These are phyloP conservation scores for Myotis pilosus DNA, from an alignment of 2,797 vertebrate genomes.

Conservation along the genomic window DNA sequence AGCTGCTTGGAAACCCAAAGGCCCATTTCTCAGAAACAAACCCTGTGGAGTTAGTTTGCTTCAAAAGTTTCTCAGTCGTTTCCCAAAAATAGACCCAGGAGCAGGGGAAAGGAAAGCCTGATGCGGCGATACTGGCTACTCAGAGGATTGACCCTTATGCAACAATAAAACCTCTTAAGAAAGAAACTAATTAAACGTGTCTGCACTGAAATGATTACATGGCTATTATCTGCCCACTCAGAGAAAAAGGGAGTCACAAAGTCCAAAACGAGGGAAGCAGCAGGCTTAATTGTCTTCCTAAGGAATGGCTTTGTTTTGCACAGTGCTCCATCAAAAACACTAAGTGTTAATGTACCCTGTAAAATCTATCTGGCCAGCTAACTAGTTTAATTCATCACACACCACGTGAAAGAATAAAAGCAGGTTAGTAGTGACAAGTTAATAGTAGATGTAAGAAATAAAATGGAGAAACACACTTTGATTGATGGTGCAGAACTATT, in stretches of 20 bases:
- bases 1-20: conserved; percentile 18
- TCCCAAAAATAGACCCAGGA: conserved; percentile 52
- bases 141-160: conserved; percentile 37
- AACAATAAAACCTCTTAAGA: conserved; percentile 50
- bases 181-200: conserved; percentile 70
- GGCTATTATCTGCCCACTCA: conserved; percentile 66
- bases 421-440: conserved; percentile 82
- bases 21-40: conserved; percentile 6
- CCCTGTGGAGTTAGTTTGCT: not conserved
- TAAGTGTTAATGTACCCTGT: conserved; percentile 80
- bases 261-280: conserved; percentile 61
- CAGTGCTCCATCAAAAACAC: conserved; percentile 75
- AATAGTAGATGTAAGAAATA: conserved; percentile 80
- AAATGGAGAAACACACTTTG: conserved; percentile 80
- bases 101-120: not conserved
- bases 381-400: conserved; percentile 85
- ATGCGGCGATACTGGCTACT: not conserved
- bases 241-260: conserved; percentile 67
- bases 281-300: conserved; percentile 74
- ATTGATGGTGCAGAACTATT: conserved; percentile 80
- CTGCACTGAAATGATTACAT: conserved; percentile 72
- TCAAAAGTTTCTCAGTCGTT: conserved; percentile 55
- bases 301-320: conserved; percentile 73
- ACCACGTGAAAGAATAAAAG: conserved; percentile 81
- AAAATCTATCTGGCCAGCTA: conserved; percentile 84